These are phyloP conservation scores for Chloroceryle inda DNA, from an alignment of 2,797 vertebrate species.

Conservation along the genomic window DNA sequence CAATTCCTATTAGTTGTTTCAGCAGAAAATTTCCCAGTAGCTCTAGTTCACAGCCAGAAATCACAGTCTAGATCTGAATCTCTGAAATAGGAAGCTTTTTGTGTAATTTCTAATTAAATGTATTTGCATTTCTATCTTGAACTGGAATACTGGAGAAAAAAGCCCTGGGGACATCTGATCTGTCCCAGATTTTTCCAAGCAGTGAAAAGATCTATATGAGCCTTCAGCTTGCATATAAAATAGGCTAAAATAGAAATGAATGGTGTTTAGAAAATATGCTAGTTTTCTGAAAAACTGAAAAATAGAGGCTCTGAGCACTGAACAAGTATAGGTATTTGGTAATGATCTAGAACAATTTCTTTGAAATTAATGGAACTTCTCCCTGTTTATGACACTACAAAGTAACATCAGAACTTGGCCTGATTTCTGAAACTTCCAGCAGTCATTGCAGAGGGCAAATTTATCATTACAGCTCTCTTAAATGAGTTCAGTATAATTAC, in stretches of 20 bases:
- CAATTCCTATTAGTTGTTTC: background rate
- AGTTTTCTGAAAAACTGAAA: background rate
- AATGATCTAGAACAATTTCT: background rate
- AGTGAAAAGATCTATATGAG: background rate
- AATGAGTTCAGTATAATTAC: slow-evolving; percentile 7
- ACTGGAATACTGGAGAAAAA: background rate
- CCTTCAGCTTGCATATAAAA: background rate
- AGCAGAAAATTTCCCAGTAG: background rate
- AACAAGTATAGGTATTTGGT: background rate
- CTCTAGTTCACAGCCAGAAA: background rate
- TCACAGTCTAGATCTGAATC: background rate
- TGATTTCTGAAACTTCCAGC: slow-evolving; percentile 13
- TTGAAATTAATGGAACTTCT: background rate
- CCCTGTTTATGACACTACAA: background rate
- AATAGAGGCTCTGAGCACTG: background rate
- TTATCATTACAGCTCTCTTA: slow-evolving; percentile 1
- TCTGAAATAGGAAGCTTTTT: background rate
- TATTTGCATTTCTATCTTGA: slow-evolving; percentile 34
- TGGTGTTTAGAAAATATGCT: background rate
- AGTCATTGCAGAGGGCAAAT: background rate
- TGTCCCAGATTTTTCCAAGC: background rate
- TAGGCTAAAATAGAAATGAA: background rate
- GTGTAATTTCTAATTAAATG: slow-evolving; percentile 13
- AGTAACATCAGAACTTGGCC: background rate
- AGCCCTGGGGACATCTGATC: background rate